phyloP scores from a whole-genome alignment of 2,888 invertebrate species.

The Poecilobothrus nobilitatus region DNA sequence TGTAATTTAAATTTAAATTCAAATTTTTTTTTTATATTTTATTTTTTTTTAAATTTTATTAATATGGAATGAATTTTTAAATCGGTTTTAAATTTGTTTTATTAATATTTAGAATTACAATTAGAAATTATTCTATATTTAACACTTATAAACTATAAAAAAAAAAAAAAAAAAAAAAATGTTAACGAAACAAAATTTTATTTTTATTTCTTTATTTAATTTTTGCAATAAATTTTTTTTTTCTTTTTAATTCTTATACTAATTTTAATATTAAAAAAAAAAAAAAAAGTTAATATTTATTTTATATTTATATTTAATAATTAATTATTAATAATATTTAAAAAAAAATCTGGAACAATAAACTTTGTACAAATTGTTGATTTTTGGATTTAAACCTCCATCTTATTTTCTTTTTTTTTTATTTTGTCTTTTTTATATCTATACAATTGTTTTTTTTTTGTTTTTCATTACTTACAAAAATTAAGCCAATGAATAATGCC shows the following conservation, averaged over 20 bases:
- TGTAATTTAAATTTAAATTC: background rate
- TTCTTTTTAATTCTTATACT: no score
- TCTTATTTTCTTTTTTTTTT: background rate
- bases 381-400: background rate
- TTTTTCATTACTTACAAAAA: background rate
- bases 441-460: no score
- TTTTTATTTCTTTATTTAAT: background rate
- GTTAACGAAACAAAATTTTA: background rate
- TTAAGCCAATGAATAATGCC: no score
- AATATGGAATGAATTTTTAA: background rate
- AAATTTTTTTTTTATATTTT: no score
- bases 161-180: background rate
- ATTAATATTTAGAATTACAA: no score
- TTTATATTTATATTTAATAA: background rate
- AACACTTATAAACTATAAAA: background rate
- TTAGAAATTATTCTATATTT: background rate
- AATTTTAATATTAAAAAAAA: no score
- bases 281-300: no score
- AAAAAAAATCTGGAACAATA: background rate
- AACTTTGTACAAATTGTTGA: background rate
- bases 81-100: background rate
- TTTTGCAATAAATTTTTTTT: background rate
- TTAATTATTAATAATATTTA: background rate
- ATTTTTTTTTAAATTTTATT: background rate
- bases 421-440: no score